Conservation (phyloP, 2,888 invertebrate genomes). For the Escarpia spicata region DNA sequence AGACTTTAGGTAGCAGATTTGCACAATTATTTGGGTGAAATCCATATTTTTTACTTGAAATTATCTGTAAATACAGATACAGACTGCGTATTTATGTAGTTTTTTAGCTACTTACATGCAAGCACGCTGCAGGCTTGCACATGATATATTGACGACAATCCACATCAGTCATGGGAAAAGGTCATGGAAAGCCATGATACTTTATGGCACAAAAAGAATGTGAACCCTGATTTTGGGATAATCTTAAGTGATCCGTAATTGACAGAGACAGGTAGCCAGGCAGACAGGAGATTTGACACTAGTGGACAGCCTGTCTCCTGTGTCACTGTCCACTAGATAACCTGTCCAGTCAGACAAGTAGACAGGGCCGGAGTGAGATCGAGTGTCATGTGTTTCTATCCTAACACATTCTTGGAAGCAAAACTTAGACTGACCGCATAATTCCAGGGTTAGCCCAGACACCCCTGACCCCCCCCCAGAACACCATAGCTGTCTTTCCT, state of each 20-base stretch:
- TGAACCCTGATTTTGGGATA: neutral
- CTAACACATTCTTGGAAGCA: neutral
- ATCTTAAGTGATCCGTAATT: neutral
- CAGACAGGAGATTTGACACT: neutral
- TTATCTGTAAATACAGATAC: neutral
- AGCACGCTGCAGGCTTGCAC: neutral
- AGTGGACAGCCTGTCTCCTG: neutral
- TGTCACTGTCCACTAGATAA: neutral
- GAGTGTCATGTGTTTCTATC: neutral
- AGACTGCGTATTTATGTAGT: neutral
- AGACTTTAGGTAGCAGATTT: neutral
- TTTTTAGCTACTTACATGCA: neutral
- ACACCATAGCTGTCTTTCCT: too few relatives aligned
- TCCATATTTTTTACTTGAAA: neutral
- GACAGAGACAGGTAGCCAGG: neutral
- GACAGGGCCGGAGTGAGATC: neutral
- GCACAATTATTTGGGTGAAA: too few relatives aligned
- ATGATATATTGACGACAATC: neutral
- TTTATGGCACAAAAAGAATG: neutral
- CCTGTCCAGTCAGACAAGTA: too few relatives aligned
- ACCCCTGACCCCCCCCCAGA: too few relatives aligned
- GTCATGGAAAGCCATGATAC: neutral
- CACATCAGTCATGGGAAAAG: neutral
- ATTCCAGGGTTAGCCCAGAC: neutral
- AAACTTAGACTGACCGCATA: neutral